A percentile compares a stretch with the other conserved stretches of the same genome.
Conservation (phyloP, 1,140 invertebrate genomes). For the Orchesella cincta region DNA sequence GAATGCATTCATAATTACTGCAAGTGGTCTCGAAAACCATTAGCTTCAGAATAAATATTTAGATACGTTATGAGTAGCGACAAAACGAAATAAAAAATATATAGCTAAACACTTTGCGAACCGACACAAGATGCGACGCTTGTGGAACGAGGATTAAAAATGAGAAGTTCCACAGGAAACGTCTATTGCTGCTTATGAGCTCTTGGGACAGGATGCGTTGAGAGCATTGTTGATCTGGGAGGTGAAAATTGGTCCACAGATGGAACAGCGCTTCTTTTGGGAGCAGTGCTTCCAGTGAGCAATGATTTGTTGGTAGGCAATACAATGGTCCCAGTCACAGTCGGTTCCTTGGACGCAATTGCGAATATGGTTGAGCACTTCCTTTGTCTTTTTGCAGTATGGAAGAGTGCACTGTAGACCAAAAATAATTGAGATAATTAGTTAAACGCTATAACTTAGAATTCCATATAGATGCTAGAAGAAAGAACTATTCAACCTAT, state of each 20-base stretch:
- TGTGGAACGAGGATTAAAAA: too few relatives aligned
- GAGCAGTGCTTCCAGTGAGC: conserved; percentile 36
- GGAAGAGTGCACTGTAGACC: conserved; percentile 31
- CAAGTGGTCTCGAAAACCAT: too few relatives aligned
- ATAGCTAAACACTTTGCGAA: too few relatives aligned
- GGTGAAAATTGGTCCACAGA: conserved; percentile 12
- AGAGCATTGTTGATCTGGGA: conserved; percentile 18
- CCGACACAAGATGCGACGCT: too few relatives aligned
- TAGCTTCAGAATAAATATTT: too few relatives aligned
- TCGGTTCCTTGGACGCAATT: conserved; percentile 19
- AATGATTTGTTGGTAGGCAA: conserved; percentile 31
- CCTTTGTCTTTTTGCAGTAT: conserved; percentile 32
- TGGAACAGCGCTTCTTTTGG: conserved; percentile 11
- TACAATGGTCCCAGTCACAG: conserved; percentile 28
- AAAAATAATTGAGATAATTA: background rate
- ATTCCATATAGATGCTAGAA: background rate
- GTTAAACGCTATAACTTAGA: background rate
- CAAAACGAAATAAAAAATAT: too few relatives aligned
- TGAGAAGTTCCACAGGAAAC: too few relatives aligned
- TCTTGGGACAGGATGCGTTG: too few relatives aligned
- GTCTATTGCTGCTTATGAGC: too few relatives aligned
- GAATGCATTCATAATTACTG: too few relatives aligned
- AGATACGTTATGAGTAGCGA: too few relatives aligned
- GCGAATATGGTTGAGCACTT: conserved; percentile 33
- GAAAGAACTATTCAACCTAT: background rate